phyloP scores from a whole-genome alignment of 30 jellyfish, hydroid and myxozoan genomes.

The Chironex yamaguchii region DNA sequence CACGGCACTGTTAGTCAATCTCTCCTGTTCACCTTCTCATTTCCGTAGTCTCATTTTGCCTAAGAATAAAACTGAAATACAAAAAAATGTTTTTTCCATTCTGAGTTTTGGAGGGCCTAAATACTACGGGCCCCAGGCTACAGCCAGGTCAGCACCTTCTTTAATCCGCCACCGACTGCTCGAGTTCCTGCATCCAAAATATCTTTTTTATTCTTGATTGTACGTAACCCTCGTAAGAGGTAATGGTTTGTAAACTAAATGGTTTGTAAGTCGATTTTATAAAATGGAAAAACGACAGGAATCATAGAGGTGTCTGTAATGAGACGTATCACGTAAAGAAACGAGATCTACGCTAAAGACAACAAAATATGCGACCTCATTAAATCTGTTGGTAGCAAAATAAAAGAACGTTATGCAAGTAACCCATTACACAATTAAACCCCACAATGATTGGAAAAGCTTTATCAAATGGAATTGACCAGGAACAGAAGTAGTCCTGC shows the following conservation, averaged over 20 bases:
- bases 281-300: slow-evolving; percentile 90
- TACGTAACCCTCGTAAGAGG: no score
- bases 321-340: slow-evolving; percentile 92
- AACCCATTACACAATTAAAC: slow-evolving; percentile 94
- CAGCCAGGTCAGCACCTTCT: no score
- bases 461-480: slow-evolving; percentile 87
- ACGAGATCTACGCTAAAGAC: slow-evolving; percentile 92
- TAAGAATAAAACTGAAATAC: no score
- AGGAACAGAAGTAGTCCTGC: slow-evolving; percentile 71
- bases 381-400: slow-evolving; percentile 76
- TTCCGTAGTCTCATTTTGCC: no score
- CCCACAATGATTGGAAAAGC: slow-evolving; percentile 72
- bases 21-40: no score
- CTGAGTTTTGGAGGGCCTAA: no score
- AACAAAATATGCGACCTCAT: slow-evolving; percentile 82
- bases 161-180: no score
- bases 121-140: no score
- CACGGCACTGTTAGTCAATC: no score
- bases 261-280: slow-evolving; percentile 93
- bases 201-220: no score
- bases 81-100: no score
- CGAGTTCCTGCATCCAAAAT: no score
- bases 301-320: slow-evolving; percentile 79
- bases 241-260: slow-evolving; percentile 95
- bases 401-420: slow-evolving; percentile 82